Percentiles rank a stretch among this genome's conserved stretches.
phyloP scores from a whole-genome alignment of 2,888 invertebrate genomes.

The Andrena minutula region DNA sequence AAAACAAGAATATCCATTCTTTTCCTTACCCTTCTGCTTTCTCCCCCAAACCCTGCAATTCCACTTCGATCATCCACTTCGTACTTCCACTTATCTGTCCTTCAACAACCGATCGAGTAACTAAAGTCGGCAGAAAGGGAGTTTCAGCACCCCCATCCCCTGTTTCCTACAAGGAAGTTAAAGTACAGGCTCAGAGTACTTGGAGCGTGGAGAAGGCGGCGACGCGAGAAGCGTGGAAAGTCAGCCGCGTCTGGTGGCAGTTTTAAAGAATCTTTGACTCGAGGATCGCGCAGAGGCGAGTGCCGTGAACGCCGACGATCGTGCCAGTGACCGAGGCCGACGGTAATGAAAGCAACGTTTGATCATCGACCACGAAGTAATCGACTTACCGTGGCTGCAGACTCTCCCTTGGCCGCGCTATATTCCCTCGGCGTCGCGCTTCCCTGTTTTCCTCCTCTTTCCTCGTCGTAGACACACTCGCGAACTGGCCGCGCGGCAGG shows the following conservation, averaged over 20 bases:
- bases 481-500: constrained; percentile 61
- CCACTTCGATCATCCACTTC: too few species aligned
- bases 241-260: not conserved
- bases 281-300: constrained; percentile 17
- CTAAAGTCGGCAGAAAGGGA: too few species aligned
- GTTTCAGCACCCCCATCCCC: too few species aligned
- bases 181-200: not conserved
- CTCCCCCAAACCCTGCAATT: too few species aligned
- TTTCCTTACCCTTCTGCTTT: too few species aligned
- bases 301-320: constrained; percentile 44
- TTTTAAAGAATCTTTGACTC: constrained; percentile 59
- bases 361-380: constrained; percentile 75
- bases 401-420: constrained; percentile 36
- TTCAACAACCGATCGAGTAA: too few species aligned
- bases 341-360: constrained; percentile 71
- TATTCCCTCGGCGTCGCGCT: constrained; percentile 24
- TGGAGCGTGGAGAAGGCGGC: not conserved
- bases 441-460: constrained; percentile 29
- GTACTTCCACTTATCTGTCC: too few species aligned
- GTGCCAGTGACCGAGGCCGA: constrained; percentile 50
- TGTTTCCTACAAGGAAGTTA: too few species aligned
- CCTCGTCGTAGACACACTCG: constrained; percentile 68
- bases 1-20: too few species aligned
- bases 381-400: constrained; percentile 76
- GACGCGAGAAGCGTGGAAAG: constrained; percentile 14